Conservation (phyloP, 2,797 vertebrate species). For the Todus mexicanus region DNA sequence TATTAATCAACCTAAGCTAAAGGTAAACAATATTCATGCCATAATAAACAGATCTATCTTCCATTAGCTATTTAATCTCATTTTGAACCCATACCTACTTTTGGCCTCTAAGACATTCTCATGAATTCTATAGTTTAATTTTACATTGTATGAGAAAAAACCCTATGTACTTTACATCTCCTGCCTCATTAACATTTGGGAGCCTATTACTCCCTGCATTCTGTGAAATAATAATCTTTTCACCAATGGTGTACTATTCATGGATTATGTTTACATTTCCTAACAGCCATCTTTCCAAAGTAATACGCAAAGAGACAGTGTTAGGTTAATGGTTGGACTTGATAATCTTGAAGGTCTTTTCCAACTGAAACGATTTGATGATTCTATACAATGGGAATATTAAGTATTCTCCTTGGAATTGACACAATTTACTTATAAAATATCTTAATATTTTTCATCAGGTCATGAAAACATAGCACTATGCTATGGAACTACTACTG, state of each 20-base stretch:
- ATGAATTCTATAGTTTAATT: not conserved
- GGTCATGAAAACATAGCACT: not conserved
- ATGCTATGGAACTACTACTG: not conserved
- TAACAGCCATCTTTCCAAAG: not conserved
- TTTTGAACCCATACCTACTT: not conserved
- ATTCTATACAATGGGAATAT: not conserved
- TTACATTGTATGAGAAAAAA: not conserved
- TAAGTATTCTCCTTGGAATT: not conserved
- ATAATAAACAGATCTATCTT: not conserved
- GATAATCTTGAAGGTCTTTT: too few species aligned
- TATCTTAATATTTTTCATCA: not conserved
- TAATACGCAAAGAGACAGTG: not conserved
- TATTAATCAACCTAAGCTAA: not conserved
- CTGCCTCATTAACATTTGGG: not conserved
- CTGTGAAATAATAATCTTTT: not conserved
- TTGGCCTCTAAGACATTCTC: not conserved
- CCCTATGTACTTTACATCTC: not conserved
- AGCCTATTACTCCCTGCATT: not conserved
- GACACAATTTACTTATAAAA: not conserved
- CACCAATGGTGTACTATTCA: not conserved
- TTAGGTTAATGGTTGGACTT: too few species aligned
- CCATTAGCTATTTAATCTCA: not conserved
- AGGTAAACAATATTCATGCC: not conserved
- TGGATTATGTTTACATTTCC: not conserved
- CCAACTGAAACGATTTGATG: too few species aligned